phyloP scores from a whole-genome alignment of 2,113 vertebrate species.

The Potamarius usumacintae region DNA sequence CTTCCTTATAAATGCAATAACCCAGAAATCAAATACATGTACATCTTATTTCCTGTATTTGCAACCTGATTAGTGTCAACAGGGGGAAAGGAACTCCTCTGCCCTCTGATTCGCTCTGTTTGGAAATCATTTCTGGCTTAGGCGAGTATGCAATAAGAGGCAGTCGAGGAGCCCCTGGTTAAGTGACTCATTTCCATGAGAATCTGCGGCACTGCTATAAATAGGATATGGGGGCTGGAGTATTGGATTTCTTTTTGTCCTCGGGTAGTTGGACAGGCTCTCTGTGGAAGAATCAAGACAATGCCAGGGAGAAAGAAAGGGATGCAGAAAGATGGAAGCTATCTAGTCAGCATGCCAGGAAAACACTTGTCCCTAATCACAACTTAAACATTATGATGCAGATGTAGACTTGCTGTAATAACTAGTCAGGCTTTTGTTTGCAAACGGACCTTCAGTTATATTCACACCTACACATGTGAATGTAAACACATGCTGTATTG shows the following conservation, averaged over 20 bases:
- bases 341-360: slow-evolving; percentile 24
- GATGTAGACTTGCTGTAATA: not conserved
- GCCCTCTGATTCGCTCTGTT: slow-evolving; percentile 49
- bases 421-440: slow-evolving; percentile 7
- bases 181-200: slow-evolving; percentile 51
- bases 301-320: slow-evolving; percentile 28
- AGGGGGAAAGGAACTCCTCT: slow-evolving; percentile 41
- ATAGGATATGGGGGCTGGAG: slow-evolving; percentile 48
- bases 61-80: slow-evolving; percentile 58
- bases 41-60: slow-evolving; percentile 59
- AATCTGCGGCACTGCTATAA: slow-evolving; percentile 49
- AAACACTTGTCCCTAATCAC: not conserved
- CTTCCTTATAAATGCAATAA: slow-evolving; percentile 58
- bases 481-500: too few species aligned
- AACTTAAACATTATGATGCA: not conserved
- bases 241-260: slow-evolving; percentile 49
- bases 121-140: slow-evolving; percentile 47
- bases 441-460: not conserved
- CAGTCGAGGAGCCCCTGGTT: slow-evolving; percentile 41
- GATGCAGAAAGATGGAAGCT: not conserved
- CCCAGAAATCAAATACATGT: slow-evolving; percentile 58
- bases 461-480: not conserved
- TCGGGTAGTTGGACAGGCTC: slow-evolving; percentile 35
- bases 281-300: slow-evolving; percentile 44
- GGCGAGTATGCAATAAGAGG: slow-evolving; percentile 39